Conservation (phyloP, 2,888 invertebrate genomes). For the Tribolium freemani region DNA sequence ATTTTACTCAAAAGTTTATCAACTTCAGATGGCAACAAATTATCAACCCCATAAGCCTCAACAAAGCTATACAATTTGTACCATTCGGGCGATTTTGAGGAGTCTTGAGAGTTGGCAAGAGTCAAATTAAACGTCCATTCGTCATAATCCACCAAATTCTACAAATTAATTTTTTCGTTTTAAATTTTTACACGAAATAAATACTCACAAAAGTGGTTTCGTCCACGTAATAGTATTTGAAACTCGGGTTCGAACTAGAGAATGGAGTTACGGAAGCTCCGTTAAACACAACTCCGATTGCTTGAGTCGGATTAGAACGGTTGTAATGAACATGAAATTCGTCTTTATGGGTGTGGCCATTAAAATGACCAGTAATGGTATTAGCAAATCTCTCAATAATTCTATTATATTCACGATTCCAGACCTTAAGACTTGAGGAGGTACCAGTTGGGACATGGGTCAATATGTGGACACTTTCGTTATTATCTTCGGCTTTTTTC, state of each 20-base stretch:
- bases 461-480: slow-evolving; percentile 85
- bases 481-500: slow-evolving; percentile 69
- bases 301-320: slow-evolving; percentile 67
- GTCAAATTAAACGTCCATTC: slow-evolving; percentile 78
- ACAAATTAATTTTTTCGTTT: slow-evolving; percentile 74
- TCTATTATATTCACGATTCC: neutral
- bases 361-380: slow-evolving; percentile 86
- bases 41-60: slow-evolving; percentile 74
- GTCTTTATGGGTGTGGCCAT: slow-evolving; percentile 86
- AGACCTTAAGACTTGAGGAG: slow-evolving; percentile 73
- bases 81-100: neutral
- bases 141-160: slow-evolving; percentile 61
- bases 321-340: slow-evolving; percentile 81
- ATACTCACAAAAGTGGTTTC: slow-evolving; percentile 55
- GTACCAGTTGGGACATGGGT: slow-evolving; percentile 86
- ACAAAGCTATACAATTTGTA: slow-evolving; percentile 65
- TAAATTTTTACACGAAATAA: neutral
- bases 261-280: slow-evolving; percentile 86
- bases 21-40: slow-evolving; percentile 69
- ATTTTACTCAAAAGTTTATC: slow-evolving; percentile 73
- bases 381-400: slow-evolving; percentile 75
- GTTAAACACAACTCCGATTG: slow-evolving; percentile 83
- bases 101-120: neutral
- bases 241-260: slow-evolving; percentile 75
- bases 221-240: slow-evolving; percentile 56